These are phyloP conservation scores for Caranx melampygus DNA, from an alignment of 2,113 vertebrate species.

Conservation along the genomic window DNA sequence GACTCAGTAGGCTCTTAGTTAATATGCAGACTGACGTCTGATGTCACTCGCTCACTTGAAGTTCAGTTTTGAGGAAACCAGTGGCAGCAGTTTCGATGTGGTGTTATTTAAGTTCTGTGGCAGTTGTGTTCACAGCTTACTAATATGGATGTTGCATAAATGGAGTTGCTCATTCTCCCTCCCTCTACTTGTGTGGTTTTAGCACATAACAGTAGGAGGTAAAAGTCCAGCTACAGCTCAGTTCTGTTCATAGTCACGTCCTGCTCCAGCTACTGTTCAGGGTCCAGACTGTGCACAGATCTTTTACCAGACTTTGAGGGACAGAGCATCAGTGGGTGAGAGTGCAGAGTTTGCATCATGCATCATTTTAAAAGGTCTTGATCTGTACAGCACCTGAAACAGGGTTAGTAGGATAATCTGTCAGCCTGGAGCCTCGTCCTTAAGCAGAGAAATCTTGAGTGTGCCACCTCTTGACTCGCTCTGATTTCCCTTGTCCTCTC, in stretches of 20 bases:
- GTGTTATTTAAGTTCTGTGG: constrained; percentile 12
- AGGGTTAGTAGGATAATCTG: not conserved
- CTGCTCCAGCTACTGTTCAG: constrained; percentile 6
- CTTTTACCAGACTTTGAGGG: not conserved
- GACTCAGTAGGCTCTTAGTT: constrained; percentile 33
- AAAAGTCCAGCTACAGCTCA: constrained; percentile 15
- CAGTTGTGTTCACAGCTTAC: constrained; percentile 31
- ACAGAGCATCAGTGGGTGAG: not conserved
- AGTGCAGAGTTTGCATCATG: not conserved
- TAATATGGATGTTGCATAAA: constrained; percentile 54
- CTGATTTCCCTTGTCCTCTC: not conserved
- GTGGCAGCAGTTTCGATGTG: not conserved
- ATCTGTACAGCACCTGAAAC: not conserved
- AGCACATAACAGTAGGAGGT: constrained; percentile 42
- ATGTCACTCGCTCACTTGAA: constrained; percentile 21
- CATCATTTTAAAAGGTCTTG: not conserved
- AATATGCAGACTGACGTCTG: constrained; percentile 26
- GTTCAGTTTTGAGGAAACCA: not conserved
- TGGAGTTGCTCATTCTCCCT: constrained; percentile 43
- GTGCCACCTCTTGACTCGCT: not conserved
- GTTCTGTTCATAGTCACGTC: not conserved
- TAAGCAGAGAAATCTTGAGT: not conserved
- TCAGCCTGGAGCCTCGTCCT: not conserved
- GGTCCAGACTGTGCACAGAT: constrained; percentile 11
- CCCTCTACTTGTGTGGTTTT: constrained; percentile 52